These are phyloP conservation scores for Pseudopipra pipra DNA, from an alignment of 2,113 vertebrate genomes.

Conservation along the genomic window DNA sequence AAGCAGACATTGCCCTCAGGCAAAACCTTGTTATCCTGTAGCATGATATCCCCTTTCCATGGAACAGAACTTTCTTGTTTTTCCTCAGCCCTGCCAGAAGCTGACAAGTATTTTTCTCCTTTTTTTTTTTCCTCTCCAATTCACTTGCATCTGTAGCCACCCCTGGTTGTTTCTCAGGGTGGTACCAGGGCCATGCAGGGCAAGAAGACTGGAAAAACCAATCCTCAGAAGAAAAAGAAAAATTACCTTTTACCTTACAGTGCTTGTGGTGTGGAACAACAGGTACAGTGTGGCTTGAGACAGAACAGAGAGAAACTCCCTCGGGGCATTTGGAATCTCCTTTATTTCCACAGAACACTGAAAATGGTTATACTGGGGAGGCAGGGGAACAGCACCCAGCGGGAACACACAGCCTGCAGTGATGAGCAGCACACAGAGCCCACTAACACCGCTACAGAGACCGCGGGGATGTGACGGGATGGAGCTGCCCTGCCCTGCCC, in stretches of 20 bases:
- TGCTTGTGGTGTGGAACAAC: rapidly evolving
- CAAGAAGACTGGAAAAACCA: not conserved
- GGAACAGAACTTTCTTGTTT: not conserved
- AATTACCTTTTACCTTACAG: not conserved
- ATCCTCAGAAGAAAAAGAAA: not conserved
- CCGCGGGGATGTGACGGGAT: rapidly evolving
- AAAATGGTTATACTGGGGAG: not conserved
- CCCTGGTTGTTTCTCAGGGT: not conserved
- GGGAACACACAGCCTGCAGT: not conserved
- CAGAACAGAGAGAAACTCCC: not conserved
- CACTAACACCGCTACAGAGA: not conserved
- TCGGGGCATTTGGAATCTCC: not conserved
- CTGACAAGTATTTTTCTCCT: not conserved
- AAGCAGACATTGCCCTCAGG: not conserved
- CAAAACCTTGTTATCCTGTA: not conserved
- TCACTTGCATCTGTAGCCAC: not conserved
- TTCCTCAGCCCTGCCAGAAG: not conserved
- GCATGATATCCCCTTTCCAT: rapidly evolving
- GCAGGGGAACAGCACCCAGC: not conserved
- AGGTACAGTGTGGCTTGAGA: not conserved
- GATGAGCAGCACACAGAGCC: not conserved
- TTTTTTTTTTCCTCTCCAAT: not conserved
- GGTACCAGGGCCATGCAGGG: not conserved
- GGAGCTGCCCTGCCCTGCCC: not conserved
- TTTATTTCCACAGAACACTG: not conserved